phyloP scores from a whole-genome alignment of 1,140 invertebrate genomes.

The Bemisia tabaci region DNA sequence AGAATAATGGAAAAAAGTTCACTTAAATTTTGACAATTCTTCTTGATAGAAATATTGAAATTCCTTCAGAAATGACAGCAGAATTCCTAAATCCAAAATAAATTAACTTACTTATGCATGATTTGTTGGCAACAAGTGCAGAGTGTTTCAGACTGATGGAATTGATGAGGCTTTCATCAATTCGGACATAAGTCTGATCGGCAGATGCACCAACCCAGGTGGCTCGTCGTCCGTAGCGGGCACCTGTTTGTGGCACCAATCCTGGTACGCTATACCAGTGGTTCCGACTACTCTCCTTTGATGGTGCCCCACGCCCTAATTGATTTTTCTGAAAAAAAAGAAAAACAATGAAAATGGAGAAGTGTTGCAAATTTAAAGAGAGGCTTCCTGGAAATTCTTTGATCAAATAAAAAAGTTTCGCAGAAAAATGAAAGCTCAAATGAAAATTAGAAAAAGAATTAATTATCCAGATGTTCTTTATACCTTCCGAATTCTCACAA shows the following conservation, averaged over 20 bases:
- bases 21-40: too few relatives aligned
- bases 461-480: too few relatives aligned
- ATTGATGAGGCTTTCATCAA: constrained; percentile 86
- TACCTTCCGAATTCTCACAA: too few relatives aligned
- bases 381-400: too few relatives aligned
- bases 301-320: constrained; percentile 46
- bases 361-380: too few relatives aligned
- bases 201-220: constrained; percentile 88
- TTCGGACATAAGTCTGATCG: constrained; percentile 88
- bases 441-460: too few relatives aligned
- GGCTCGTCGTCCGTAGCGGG: constrained; percentile 61
- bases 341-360: constrained; percentile 16
- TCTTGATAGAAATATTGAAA: too few relatives aligned
- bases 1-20: too few relatives aligned
- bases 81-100: constrained; percentile 5
- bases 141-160: constrained; percentile 69
- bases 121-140: constrained; percentile 75
- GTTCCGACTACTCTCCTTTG: constrained; percentile 23
- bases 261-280: constrained; percentile 72
- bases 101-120: constrained; percentile 55
- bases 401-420: too few relatives aligned
- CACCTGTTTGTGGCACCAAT: constrained; percentile 61
- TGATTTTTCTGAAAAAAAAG: constrained; percentile 60
- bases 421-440: too few relatives aligned
- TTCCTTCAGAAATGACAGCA: too few relatives aligned